phyloP scores from a whole-genome alignment of 1,140 invertebrate genomes.

The Pseudomyrmex sp. region DNA sequence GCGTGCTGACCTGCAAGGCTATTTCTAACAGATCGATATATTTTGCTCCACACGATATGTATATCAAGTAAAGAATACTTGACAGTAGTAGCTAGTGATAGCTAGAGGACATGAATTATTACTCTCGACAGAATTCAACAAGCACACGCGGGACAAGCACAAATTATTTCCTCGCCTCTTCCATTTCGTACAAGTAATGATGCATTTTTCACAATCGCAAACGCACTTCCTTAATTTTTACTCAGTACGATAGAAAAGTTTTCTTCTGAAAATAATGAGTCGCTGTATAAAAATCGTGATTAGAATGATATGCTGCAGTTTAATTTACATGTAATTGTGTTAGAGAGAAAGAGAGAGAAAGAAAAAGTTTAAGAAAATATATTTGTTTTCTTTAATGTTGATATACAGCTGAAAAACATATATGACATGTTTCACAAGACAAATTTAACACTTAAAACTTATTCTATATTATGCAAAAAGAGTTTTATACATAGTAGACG shows the following conservation, averaged over 20 bases:
- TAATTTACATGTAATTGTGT: too few species aligned
- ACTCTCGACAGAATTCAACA: constrained; percentile 52
- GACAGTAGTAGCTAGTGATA: constrained; percentile 28
- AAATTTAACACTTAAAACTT: too few species aligned
- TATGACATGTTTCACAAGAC: too few species aligned
- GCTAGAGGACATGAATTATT: constrained; percentile 60
- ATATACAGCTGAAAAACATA: too few species aligned
- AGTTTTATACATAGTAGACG: too few species aligned
- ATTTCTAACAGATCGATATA: constrained; percentile 75
- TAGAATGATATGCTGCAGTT: background rate
- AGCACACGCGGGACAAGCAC: constrained; percentile 14
- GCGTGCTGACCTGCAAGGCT: constrained; percentile 74
- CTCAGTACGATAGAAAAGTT: constrained; percentile 7
- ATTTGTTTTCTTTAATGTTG: too few species aligned
- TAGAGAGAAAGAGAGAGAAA: too few species aligned
- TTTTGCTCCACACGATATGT: constrained; percentile 42
- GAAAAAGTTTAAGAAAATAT: too few species aligned
- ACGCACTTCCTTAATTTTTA: constrained; percentile 53
- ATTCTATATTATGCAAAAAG: too few species aligned
- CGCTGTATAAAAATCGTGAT: background rate
- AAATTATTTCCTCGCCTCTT: constrained; percentile 47
- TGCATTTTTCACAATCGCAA: constrained; percentile 48
- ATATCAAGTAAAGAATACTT: constrained; percentile 47
- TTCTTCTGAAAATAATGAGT: constrained; percentile 22
- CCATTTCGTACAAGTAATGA: constrained; percentile 49